phyloP scores from a whole-genome alignment of 2,113 vertebrate genomes.

The Phoxinus phoxinus region DNA sequence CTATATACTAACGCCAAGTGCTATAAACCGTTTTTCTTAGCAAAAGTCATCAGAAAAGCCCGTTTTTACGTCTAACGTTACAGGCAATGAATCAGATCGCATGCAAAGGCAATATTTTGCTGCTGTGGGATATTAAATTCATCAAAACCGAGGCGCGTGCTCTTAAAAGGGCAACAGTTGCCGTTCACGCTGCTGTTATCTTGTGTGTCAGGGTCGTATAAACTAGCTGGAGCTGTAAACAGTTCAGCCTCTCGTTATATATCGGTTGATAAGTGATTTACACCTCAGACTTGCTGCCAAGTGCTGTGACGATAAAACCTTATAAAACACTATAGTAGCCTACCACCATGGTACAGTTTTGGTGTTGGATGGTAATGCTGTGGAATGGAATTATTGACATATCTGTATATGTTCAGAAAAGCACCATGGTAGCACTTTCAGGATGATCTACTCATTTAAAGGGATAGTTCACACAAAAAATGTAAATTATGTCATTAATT shows the following conservation, averaged over 20 bases:
- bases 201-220: too few relatives aligned
- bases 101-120: background rate
- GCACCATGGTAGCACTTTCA: background rate
- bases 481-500: too few relatives aligned
- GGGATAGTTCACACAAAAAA: too few relatives aligned
- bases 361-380: background rate
- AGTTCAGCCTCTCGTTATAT: background rate
- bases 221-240: background rate
- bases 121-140: background rate
- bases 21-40: background rate
- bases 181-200: too few relatives aligned
- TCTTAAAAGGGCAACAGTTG: slow-evolving; percentile 60
- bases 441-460: too few relatives aligned
- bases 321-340: background rate
- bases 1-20: background rate
- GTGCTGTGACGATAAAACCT: background rate
- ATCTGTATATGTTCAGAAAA: background rate
- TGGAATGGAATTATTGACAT: background rate
- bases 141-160: background rate
- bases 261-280: slow-evolving; percentile 9
- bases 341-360: background rate
- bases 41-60: background rate
- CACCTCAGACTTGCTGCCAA: too few relatives aligned
- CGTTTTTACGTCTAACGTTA: background rate
- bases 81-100: background rate